Percentiles rank a stretch among this genome's conserved stretches.
Conservation (phyloP, 2,797 vertebrate genomes). For the Alca torda region DNA sequence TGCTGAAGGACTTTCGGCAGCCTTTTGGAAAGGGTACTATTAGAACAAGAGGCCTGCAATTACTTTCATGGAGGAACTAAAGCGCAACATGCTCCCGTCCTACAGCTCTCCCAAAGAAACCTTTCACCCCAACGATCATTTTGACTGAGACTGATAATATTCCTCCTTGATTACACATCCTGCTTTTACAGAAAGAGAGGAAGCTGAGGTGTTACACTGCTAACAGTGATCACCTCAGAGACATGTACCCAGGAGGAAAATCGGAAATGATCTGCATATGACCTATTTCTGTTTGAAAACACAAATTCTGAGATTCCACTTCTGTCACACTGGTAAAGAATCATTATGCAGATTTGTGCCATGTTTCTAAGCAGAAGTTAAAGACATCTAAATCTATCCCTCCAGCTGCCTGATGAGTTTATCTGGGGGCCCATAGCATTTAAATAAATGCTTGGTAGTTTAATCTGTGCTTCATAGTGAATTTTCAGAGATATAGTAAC, state of each 20-base stretch:
- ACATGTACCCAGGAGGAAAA: not conserved
- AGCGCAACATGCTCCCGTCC: fast-evolving
- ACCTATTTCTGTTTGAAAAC: not conserved
- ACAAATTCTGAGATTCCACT: not conserved
- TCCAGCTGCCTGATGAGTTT: not conserved
- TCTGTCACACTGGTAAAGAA: not conserved
- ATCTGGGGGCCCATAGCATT: not conserved
- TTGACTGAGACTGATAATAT: not conserved
- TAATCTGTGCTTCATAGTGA: not conserved
- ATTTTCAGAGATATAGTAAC: not conserved
- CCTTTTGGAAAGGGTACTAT: not conserved
- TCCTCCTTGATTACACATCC: not conserved
- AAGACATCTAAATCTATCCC: not conserved
- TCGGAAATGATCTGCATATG: not conserved
- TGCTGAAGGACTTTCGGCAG: not conserved
- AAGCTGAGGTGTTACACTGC: not conserved
- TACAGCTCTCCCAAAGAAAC: not conserved
- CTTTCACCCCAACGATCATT: not conserved
- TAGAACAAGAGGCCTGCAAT: not conserved
- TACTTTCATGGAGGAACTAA: not conserved
- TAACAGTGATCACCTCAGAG: not conserved
- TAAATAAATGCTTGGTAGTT: not conserved
- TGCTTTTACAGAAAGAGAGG: not conserved
- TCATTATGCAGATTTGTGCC: not conserved
- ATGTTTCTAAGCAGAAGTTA: not conserved